These are phyloP conservation scores for Toxotes chatareus DNA, from an alignment of 2,113 vertebrate species.

Conservation along the genomic window DNA sequence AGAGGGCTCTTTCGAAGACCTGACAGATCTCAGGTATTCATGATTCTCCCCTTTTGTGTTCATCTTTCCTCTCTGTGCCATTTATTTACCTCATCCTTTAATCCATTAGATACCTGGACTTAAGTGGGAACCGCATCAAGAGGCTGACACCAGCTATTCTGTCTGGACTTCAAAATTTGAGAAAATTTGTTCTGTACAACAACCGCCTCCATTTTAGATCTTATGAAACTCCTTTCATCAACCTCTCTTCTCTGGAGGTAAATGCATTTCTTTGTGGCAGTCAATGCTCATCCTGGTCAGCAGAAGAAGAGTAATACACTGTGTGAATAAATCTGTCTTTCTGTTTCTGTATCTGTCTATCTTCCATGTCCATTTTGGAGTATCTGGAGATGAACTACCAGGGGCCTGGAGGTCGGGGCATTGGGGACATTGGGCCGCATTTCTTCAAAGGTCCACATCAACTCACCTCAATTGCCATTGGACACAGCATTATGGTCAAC, in stretches of 20 bases:
- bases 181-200: slow-evolving; percentile 25
- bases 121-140: slow-evolving; percentile 47
- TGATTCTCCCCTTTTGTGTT: neutral
- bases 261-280: slow-evolving; percentile 1
- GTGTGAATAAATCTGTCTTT: neutral
- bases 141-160: slow-evolving; percentile 39
- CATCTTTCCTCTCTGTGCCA: neutral
- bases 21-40: slow-evolving; percentile 21
- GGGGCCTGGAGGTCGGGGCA: slow-evolving; percentile 32
- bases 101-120: slow-evolving; percentile 28
- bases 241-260: slow-evolving; percentile 42
- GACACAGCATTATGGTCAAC: slow-evolving; percentile 17
- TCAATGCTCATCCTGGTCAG: neutral
- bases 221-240: slow-evolving; percentile 20
- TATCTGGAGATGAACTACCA: slow-evolving; percentile 46
- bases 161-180: slow-evolving; percentile 27
- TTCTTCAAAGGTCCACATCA: slow-evolving; percentile 29
- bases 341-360: neutral
- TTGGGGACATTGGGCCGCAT: slow-evolving; percentile 24
- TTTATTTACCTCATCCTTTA: neutral
- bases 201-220: slow-evolving; percentile 39
- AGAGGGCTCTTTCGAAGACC: slow-evolving; percentile 27
- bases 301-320: neutral
- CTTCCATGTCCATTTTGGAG: slow-evolving; percentile 18
- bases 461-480: neutral